These are phyloP conservation scores for Setipinna tenuifilis DNA, from an alignment of 2,797 vertebrate genomes.

Conservation along the genomic window DNA sequence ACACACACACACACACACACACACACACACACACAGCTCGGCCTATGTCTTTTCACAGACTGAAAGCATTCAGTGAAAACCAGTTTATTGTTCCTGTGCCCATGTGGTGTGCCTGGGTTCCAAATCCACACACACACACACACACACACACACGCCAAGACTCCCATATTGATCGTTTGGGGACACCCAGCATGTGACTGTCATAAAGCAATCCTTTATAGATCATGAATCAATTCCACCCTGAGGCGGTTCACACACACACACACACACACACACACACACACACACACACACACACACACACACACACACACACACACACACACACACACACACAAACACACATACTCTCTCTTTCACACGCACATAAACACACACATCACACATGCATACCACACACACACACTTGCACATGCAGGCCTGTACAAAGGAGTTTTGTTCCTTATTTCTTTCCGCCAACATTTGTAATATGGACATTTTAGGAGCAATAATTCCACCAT, in stretches of 20 bases:
- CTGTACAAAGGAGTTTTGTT: too few species aligned
- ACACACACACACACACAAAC: neutral
- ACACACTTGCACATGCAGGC: too few species aligned
- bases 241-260: neutral
- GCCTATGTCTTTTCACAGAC: slow-evolving; percentile 33
- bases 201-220: slow-evolving; percentile 38
- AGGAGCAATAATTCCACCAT: too few species aligned
- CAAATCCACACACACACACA: neutral
- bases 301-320: neutral
- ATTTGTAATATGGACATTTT: too few species aligned
- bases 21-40: slow-evolving; percentile 24
- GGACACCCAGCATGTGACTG: slow-evolving; percentile 23
- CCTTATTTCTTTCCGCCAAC: too few species aligned
- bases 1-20: slow-evolving; percentile 5
- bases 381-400: too few species aligned
- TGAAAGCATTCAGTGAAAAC: slow-evolving; percentile 28
- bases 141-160: slow-evolving; percentile 30
- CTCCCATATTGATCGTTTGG: neutral
- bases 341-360: neutral
- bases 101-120: slow-evolving; percentile 18
- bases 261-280: neutral
- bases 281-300: slow-evolving; percentile 8
- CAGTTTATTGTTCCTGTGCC: slow-evolving; percentile 29
- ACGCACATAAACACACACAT: too few species aligned
- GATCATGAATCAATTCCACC: slow-evolving; percentile 32